These are phyloP conservation scores for Empis stercorea DNA, from an alignment of 2,888 invertebrate genomes.

Conservation along the genomic window DNA sequence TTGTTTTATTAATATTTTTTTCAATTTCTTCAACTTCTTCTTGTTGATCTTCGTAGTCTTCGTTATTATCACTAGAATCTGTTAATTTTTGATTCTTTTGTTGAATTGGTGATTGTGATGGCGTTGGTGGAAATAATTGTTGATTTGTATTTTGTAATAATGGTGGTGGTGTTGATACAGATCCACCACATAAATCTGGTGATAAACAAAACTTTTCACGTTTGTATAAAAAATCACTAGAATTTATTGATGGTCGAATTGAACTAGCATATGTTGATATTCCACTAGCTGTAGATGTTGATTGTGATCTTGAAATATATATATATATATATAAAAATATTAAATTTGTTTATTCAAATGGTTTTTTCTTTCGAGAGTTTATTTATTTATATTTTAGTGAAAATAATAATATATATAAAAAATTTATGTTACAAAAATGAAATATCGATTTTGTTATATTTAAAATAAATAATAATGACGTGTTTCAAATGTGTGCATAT, in stretches of 20 bases:
- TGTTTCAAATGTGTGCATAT: too few relatives aligned
- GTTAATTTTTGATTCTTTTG: conserved; percentile 13
- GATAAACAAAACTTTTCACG: conserved; percentile 34
- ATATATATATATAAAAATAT: conserved; percentile 6
- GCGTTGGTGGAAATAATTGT: conserved; percentile 10
- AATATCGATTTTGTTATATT: too few relatives aligned
- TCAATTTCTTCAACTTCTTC: not conserved
- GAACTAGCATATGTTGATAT: conserved; percentile 37
- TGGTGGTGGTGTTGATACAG: conserved; percentile 8
- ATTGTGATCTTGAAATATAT: conserved; percentile 29
- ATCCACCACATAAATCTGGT: conserved; percentile 23
- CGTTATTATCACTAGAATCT: conserved; percentile 1
- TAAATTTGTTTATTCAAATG: too few relatives aligned
- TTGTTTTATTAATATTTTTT: too few relatives aligned
- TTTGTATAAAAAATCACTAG: conserved; percentile 35
- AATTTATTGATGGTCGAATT: conserved; percentile 30
- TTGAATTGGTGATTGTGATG: conserved; percentile 16
- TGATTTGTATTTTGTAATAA: conserved; percentile 9
- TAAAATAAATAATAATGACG: too few relatives aligned
- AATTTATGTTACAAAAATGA: too few relatives aligned
- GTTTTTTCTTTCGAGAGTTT: too few relatives aligned
- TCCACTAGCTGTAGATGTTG: conserved; percentile 32
- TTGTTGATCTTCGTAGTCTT: not conserved
- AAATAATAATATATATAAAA: too few relatives aligned
- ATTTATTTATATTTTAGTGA: too few relatives aligned